These are phyloP conservation scores for Archilochus colubris DNA, from an alignment of 2,113 vertebrate genomes.

Conservation along the genomic window DNA sequence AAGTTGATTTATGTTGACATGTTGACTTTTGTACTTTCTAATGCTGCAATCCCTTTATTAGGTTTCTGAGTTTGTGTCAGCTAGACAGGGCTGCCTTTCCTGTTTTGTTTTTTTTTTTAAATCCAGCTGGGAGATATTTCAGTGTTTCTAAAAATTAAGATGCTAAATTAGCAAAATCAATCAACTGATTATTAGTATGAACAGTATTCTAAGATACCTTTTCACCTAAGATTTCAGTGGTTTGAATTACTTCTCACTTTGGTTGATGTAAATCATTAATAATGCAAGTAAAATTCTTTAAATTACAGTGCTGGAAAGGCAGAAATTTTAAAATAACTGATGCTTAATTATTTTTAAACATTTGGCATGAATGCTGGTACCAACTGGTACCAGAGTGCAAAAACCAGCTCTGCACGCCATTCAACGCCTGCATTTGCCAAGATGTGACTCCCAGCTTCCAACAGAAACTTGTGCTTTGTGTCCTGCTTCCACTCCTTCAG, in stretches of 20 bases:
- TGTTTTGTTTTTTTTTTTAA: neutral
- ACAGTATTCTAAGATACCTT: neutral
- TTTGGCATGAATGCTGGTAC: neutral
- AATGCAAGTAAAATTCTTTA: neutral
- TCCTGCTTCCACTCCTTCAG: neutral
- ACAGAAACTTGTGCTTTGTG: neutral
- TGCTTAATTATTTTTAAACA: neutral
- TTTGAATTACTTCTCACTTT: neutral
- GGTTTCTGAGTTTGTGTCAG: conserved; percentile 23
- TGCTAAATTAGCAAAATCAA: neutral
- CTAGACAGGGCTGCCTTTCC: neutral
- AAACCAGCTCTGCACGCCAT: neutral
- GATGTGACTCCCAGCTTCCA: neutral
- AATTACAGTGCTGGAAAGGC: neutral
- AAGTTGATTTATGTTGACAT: conserved; percentile 58
- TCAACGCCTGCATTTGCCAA: neutral
- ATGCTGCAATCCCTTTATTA: conserved; percentile 31
- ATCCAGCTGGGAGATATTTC: neutral
- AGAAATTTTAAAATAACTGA: neutral
- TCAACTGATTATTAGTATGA: neutral
- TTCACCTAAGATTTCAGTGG: neutral
- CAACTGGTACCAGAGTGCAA: neutral
- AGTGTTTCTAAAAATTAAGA: neutral
- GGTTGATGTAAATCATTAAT: neutral
- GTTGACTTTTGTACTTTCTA: conserved; percentile 58